Evolutionary conservation across 1,140 invertebrate species (phyloP), one percentile per base, ranked within the genome.

Genomic region (Anthonomus grandis): DNA sequence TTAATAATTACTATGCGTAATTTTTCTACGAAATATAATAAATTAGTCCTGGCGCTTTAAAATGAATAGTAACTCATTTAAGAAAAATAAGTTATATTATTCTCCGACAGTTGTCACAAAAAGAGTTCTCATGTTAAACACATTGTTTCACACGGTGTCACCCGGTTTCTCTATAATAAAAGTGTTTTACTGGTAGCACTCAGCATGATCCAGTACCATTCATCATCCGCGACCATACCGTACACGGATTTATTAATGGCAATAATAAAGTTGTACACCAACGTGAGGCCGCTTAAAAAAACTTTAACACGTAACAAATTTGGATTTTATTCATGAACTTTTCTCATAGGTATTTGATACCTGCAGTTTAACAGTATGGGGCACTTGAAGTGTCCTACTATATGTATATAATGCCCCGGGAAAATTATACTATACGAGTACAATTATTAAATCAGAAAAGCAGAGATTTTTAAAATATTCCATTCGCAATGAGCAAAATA

Each of bases 311-410:
- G 49, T 64, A 64, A 64, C 59, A 61, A 64, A 64, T 64, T 59
- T 64, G 59, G 61, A 60, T 64, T 64, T 64, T 64, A 64, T 64
- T 64, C 63, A 64, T 64, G 59, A 64, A 55, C 31, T 31, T 59
- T 55, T 61, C 53, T 61, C 52, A 59, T 61, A 61, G 59, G 49
- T 59, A 51, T 64, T 61, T 64, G 59, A 64, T 64, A 59, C 52
- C 39, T 19, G 27, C 52, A 44, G 45, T 61, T 44, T 52, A 61
- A 54, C 63, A 59, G 56, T 54, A 27, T 51, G 63, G 19, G 3
- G 56, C 38, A 48, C 52, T 59, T 61, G 12, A 48, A 42, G 12
- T 41, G 21, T 38, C 25, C 37, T 46, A 57, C 36, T 45, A 44
- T 31, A 31, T 21, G 13, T 60, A 44, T 38, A 49, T 56, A 17